These are phyloP conservation scores for Drosophila barbarae DNA, from an alignment of 2,888 invertebrate genomes.

Conservation along the genomic window DNA sequence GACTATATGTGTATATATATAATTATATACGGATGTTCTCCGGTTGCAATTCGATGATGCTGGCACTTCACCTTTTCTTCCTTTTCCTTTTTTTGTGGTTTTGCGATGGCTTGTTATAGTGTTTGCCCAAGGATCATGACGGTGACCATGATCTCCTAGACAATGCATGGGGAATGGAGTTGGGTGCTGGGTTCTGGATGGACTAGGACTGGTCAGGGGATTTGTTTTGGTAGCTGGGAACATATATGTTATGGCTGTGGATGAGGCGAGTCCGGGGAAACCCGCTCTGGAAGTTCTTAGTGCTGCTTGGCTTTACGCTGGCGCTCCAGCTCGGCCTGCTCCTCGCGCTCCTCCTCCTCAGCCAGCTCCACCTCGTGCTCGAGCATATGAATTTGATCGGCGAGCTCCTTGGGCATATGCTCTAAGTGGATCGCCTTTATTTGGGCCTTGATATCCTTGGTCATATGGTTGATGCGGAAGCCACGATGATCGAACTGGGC, in stretches of 20 bases:
- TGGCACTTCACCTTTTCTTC: conserved; percentile 7
- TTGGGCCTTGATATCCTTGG: conserved; percentile 69
- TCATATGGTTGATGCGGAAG: conserved; percentile 76
- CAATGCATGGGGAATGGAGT: conserved; percentile 62
- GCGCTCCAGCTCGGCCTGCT: conserved; percentile 33
- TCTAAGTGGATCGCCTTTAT: conserved; percentile 67
- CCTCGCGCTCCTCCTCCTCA: conserved; percentile 58
- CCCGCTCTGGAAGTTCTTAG: neutral
- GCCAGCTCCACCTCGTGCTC: conserved; percentile 71
- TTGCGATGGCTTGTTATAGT: conserved; percentile 65
- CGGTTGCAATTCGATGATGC: conserved; percentile 21
- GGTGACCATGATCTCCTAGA: conserved; percentile 20
- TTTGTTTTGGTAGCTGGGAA: conserved; percentile 21
- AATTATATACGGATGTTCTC: conserved; percentile 36
- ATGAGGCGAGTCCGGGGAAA: conserved; percentile 8
- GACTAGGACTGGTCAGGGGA: conserved; percentile 25
- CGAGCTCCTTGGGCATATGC: conserved; percentile 67
- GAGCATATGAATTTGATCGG: conserved; percentile 63
- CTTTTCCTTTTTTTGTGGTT: conserved; percentile 35
- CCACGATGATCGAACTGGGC: conserved; percentile 76
- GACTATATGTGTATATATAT: conserved; percentile 35
- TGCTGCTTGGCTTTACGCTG: conserved; percentile 10
- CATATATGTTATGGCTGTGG: conserved; percentile 28
- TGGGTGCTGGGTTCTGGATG: conserved; percentile 24
- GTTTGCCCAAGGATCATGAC: conserved; percentile 45